These are phyloP conservation scores for Cossypha caffra DNA, from an alignment of 2,797 vertebrate species.

Conservation along the genomic window DNA sequence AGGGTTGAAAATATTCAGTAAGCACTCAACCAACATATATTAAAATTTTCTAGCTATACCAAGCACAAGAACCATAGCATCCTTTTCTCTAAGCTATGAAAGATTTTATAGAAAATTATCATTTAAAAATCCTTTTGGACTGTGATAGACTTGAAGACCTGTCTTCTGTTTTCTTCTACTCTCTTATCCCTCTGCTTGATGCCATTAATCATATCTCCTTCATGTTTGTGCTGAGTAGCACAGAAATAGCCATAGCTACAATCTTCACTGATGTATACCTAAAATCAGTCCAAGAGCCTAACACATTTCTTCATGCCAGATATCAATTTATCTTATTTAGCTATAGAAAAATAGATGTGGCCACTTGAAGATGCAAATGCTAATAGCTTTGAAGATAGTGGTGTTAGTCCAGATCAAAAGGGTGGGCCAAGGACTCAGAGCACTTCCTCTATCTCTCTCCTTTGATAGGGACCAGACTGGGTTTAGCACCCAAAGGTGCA, in stretches of 20 bases:
- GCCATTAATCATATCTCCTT: background rate
- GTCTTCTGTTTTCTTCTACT: background rate
- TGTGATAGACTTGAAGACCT: background rate
- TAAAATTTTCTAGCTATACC: background rate
- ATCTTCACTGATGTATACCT: background rate
- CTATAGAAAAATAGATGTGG: background rate
- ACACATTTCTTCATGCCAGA: background rate
- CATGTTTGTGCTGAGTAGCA: background rate
- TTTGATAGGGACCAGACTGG: background rate
- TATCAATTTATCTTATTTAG: background rate
- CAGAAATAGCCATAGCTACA: background rate
- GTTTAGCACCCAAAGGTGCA: background rate
- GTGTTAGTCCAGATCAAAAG: background rate
- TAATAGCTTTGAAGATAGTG: background rate
- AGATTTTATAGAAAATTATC: background rate
- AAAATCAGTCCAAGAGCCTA: background rate
- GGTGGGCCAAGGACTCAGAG: background rate
- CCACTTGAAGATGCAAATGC: background rate
- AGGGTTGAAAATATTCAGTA: background rate
- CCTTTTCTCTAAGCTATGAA: background rate
- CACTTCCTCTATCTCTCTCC: background rate
- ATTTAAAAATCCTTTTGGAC: background rate
- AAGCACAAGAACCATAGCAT: background rate
- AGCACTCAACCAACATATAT: background rate
- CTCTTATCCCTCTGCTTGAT: background rate